A percentile compares a stretch with the other conserved stretches of the same genome.
Evolutionary conservation across 2,888 invertebrate genomes (phyloP).

Genomic region (Epicampocera succincta): DNA sequence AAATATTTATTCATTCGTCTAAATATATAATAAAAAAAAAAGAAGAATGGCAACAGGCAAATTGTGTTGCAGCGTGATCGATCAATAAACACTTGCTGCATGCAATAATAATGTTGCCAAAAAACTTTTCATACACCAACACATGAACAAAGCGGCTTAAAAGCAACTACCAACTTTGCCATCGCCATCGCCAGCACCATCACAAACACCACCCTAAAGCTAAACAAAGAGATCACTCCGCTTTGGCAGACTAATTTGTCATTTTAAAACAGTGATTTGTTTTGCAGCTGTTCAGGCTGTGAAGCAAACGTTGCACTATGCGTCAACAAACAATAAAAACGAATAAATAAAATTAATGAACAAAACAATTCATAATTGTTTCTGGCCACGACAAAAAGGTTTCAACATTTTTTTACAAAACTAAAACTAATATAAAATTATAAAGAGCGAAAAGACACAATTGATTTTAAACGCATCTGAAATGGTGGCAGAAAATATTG

Average conservation of each 20-base stretch:
- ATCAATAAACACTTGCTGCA: slow-evolving; percentile 70
- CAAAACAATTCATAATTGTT: no score
- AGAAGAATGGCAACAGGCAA: slow-evolving; percentile 63
- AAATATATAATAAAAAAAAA: slow-evolving; percentile 36
- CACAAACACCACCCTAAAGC: slow-evolving; percentile 57
- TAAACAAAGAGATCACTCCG: slow-evolving; percentile 65
- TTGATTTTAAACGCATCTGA: no score
- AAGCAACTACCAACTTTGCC: slow-evolving; percentile 38
- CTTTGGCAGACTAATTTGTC: slow-evolving; percentile 78
- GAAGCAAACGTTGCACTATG: slow-evolving; percentile 31
- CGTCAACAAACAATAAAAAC: neutral
- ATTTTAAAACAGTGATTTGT: slow-evolving; percentile 72
- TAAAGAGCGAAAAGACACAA: no score
- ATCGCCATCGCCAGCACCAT: slow-evolving; percentile 6
- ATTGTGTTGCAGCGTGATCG: slow-evolving; percentile 72
- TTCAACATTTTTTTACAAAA: no score
- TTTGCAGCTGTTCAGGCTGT: slow-evolving; percentile 8
- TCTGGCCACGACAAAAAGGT: no score
- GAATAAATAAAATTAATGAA: no score
- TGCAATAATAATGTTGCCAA: slow-evolving; percentile 65
- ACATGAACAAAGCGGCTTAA: slow-evolving; percentile 10
- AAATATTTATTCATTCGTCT: slow-evolving; percentile 53
- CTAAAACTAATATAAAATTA: no score
- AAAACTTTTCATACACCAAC: slow-evolving; percentile 46
- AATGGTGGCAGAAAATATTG: no score